phyloP scores from a whole-genome alignment of 1,140 invertebrate genomes.

The Bactericera cockerelli region DNA sequence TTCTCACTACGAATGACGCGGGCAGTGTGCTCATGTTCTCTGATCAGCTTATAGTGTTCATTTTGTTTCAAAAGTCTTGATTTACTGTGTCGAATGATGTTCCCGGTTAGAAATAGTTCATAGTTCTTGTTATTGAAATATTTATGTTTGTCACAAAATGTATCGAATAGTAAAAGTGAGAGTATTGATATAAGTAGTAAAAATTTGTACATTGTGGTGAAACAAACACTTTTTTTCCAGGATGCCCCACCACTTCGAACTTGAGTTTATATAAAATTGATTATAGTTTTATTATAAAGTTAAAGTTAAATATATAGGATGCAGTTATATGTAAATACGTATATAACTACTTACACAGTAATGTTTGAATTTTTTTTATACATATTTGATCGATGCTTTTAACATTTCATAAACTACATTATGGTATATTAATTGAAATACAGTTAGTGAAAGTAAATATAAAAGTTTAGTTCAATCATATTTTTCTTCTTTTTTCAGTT shows the following conservation, averaged over 20 bases:
- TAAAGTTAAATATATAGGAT: too few species aligned
- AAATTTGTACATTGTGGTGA: neutral
- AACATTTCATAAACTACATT: too few species aligned
- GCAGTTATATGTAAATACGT: too few species aligned
- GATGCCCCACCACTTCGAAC: neutral
- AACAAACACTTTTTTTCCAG: neutral
- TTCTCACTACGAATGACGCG: neutral
- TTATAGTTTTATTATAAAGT: neutral
- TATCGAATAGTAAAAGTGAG: neutral
- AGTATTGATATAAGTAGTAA: neutral
- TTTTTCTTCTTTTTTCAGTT: too few species aligned
- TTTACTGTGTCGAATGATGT: neutral
- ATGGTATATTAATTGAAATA: too few species aligned
- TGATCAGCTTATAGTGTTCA: neutral
- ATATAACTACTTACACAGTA: too few species aligned
- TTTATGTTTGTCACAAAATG: too few species aligned
- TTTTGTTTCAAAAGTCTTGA: constrained; percentile 6
- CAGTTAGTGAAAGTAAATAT: too few species aligned
- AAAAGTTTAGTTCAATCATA: too few species aligned
- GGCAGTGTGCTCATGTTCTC: neutral
- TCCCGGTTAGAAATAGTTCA: neutral
- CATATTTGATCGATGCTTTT: too few species aligned
- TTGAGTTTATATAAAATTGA: neutral
- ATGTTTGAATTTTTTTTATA: too few species aligned
- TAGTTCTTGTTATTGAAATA: neutral